Evolutionary conservation across 2,113 vertebrate species (phyloP).

Genomic region (Egretta garzetta): DNA sequence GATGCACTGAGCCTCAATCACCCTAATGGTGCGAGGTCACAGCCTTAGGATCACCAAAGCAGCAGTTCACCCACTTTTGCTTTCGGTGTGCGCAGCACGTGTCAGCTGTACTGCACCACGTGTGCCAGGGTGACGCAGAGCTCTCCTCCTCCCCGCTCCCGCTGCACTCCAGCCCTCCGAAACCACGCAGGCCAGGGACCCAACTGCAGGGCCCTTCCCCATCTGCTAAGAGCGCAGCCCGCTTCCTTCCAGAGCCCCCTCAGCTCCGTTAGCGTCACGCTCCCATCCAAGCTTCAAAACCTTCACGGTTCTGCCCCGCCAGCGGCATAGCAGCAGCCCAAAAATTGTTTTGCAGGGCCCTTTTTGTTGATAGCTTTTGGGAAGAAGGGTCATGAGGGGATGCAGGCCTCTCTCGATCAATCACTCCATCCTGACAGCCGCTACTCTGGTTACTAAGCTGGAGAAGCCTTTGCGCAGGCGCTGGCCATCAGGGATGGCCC

Average conservation of each 20-base stretch:
- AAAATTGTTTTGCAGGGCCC: fast-evolving
- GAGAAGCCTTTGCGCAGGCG: background rate
- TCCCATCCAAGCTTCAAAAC: too few species aligned
- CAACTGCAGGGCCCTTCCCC: too few species aligned
- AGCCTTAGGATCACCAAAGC: background rate
- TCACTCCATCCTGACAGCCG: fast-evolving
- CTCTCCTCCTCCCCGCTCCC: fast-evolving
- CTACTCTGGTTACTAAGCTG: too few species aligned
- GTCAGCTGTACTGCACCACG: fast-evolving
- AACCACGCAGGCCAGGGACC: too few species aligned
- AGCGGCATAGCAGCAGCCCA: fast-evolving
- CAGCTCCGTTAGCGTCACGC: fast-evolving
- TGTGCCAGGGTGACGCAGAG: fast-evolving
- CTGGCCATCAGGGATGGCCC: fast-evolving
- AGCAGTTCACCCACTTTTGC: background rate
- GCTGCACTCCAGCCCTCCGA: background rate
- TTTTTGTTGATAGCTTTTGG: background rate
- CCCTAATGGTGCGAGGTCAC: too few species aligned
- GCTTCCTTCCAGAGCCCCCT: too few species aligned
- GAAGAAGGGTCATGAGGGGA: background rate
- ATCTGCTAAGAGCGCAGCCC: fast-evolving
- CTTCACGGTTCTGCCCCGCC: fast-evolving
- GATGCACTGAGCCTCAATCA: too few species aligned
- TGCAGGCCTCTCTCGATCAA: background rate
- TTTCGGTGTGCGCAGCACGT: fast-evolving